phyloP scores from a whole-genome alignment of 2,888 invertebrate genomes.

The Mythimna ferrago region DNA sequence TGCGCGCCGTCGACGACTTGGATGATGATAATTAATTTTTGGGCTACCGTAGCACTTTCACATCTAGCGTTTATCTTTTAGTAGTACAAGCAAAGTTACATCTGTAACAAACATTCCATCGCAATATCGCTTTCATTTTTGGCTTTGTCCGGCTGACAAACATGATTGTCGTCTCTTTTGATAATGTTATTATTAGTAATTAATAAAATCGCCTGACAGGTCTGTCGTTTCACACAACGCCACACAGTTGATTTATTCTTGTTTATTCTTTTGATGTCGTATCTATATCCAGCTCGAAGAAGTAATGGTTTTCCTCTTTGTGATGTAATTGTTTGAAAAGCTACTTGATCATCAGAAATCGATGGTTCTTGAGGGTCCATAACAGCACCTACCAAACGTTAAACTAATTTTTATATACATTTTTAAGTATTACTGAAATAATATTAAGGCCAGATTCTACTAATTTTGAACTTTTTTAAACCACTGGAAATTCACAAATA shows the following conservation, averaged over 20 bases:
- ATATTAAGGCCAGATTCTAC: no score
- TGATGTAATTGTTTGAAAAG: not conserved
- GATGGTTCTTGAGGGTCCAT: not conserved
- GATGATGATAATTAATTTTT: no score
- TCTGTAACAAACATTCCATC: not conserved
- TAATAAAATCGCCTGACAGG: not conserved
- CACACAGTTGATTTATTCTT: not conserved
- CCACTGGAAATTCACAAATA: no score
- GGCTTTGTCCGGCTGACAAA: not conserved
- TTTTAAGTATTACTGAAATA: no score
- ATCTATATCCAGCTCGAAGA: not conserved
- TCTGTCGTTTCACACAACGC: constrained; percentile 1
- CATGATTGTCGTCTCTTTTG: not conserved
- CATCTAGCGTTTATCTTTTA: no score
- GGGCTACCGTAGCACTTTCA: no score
- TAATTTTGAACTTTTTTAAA: no score
- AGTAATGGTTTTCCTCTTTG: not conserved
- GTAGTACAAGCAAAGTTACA: no score
- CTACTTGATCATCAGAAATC: not conserved
- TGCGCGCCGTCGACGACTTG: no score
- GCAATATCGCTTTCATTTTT: not conserved
- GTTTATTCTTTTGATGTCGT: not conserved
- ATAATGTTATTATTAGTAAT: not conserved
- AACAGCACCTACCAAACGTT: not conserved
- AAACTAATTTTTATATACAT: not conserved